Base-by-base conservation (phyloP, 2,797 vertebrate genomes). In the Leptodactylus fallax region DNA sequence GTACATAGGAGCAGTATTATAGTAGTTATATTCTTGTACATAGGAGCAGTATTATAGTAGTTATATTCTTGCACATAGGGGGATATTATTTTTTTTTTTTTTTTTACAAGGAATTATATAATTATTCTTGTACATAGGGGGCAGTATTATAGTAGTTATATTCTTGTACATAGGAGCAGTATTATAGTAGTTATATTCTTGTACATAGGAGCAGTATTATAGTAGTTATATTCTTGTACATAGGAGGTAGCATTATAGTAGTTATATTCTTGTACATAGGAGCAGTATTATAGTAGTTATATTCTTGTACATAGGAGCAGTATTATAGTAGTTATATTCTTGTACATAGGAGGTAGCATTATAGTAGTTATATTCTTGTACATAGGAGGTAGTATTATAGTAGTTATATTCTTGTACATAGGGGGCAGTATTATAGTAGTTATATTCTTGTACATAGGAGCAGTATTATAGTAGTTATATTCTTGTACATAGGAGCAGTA, bases 191-290 rank as follows among this genome's bases (percentile, higher is more conserved):
- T 49, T 74, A 49, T 74, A 74, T 74, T 74, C 45, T n/a, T 74
- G 9, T 74, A 74, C 11, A 74, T 74, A 74, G 71, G 71, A 12
- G 17, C 25, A 74, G 45, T 12, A 49, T 49, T 74, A 74, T 74
- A 74, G 71, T 74, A 74, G 45, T 74, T 74, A 74, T 74, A 74
- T 74, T 74, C 71, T 74, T 74, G 71, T 74, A 49, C 4, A 74
- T 74, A 74, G 71, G 51, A 12, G 51, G 51, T 12, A 71, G 67
- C 45, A 71, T 71, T 71, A 71, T 71, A 67, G 63, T 67, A 67
- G 63, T 25, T 67, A 67, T 67, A 67, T 67, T 67, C 63, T 67
- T 67, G 23, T 67, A 67, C 7, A 67, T 67, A 67, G 63, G 63
- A 14, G 23, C 63, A 67, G 63, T 67, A 67, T 63, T 63, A 63